Percentiles rank a stretch among this genome's conserved stretches.
These are phyloP conservation scores for Drosophila conformis DNA, from an alignment of 2,888 invertebrate species.

Conservation along the genomic window DNA sequence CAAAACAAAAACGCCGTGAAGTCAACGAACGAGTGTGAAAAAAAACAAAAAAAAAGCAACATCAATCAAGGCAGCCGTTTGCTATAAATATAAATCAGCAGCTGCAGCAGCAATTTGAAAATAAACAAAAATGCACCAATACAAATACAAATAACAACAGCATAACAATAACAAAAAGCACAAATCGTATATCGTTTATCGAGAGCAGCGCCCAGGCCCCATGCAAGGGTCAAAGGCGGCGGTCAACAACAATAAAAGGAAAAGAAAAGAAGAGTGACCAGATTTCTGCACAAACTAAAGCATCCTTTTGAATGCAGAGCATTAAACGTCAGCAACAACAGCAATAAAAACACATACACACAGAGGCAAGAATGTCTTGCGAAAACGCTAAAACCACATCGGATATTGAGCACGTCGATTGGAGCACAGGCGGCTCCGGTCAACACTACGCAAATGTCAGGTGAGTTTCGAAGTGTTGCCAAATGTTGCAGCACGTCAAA, in stretches of 20 bases:
- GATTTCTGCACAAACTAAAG: conserved; percentile 32
- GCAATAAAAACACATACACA: conserved; percentile 13
- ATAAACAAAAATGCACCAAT: conserved; percentile 67
- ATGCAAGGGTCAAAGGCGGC: conserved; percentile 22
- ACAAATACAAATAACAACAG: conserved; percentile 30
- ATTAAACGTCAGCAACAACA: conserved; percentile 23
- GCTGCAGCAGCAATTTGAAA: conserved; percentile 42
- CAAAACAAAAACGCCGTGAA: conserved; percentile 50
- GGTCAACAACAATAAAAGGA: conserved; percentile 16
- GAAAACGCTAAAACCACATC: conserved; percentile 89
- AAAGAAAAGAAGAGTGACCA: conserved; percentile 51
- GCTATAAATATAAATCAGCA: conserved; percentile 59
- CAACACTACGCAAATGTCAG: conserved; percentile 84
- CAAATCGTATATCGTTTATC: conserved; percentile 31
- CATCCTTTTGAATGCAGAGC: conserved; percentile 50
- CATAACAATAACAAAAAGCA: conserved; percentile 40
- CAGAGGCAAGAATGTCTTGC: conserved; percentile 86
- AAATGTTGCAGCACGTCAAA: conserved; percentile 18
- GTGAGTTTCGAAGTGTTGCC: conserved; percentile 64
- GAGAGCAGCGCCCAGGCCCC: conserved; percentile 17
- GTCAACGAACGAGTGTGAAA: conserved; percentile 44
- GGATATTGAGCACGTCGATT: conserved; percentile 89
- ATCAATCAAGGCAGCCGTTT: conserved; percentile 37
- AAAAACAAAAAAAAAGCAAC: conserved; percentile 18
- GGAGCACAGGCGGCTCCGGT: conserved; percentile 85